Evolutionary conservation across 2,797 vertebrate genomes (phyloP), one percentile per base, ranked within the genome.

Genomic region (Okamejei kenojei): DNA sequence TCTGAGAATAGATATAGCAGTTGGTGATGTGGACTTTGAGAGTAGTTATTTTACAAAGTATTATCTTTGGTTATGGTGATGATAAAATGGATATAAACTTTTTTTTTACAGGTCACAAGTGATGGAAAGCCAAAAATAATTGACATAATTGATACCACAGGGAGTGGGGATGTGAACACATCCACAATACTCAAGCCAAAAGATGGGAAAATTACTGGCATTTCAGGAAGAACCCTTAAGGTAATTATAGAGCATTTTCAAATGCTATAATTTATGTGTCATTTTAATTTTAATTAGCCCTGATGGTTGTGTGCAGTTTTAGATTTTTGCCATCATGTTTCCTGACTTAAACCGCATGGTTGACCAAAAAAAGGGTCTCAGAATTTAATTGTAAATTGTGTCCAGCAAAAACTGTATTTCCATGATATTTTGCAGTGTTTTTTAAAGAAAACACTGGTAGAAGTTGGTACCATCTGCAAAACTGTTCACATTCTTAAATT

Each of bases 61-160:
- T 54, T 74, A 54, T 68, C 3, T 73, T 9, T 23, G 45, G 26
- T n/a, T 81, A n/a, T n/a, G 45, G 19, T 65, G 26, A 38, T 68
- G 26, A 1, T 54, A 21, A 93, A 73, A 11, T 79, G 29, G 68
- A 82, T 82, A 82, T 91, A 76, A 54, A 23, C 11, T 29, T 80
- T 68, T 32, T n/a, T 45, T 86, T 63, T 15, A 15, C 93, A 99
- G 99, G 95, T 97, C 94, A 99, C 99, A 93, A 98, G 98, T 84
- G 98, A 99, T 93, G 98, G 98, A 80, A 99, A 98, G 94, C 98
- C 99, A 93, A 99, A 99, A 97, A 98, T 99, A 93, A 93, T 99
- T 93, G 98, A 99, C 94, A 99, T 99, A 95, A 99, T 99, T 68
- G 99, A 99, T 94, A 99, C 99, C 0, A 99, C 99, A 10, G 99